Evolutionary conservation across 2,113 vertebrate species (phyloP), one percentile per base, ranked within the genome.

Genomic region (Pelvicachromis taeniatus): DNA sequence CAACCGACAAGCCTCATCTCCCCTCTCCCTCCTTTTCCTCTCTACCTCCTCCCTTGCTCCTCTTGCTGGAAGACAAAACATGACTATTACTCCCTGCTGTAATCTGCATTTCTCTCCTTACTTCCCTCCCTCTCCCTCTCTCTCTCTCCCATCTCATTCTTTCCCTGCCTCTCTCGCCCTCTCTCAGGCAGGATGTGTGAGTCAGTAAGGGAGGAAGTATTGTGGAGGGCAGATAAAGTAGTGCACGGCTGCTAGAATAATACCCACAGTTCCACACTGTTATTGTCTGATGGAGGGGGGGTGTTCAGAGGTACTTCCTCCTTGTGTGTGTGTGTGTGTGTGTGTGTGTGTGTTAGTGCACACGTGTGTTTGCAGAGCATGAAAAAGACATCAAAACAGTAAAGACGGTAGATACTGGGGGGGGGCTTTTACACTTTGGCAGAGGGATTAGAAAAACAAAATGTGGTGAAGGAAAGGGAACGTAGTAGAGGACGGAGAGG

Each of bases 211-310:
- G 90, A 97, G 96, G 97, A 97, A 97, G 96, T 94, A 92, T 96
- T 97, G 97, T 92, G 95, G 87, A 87, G 96, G 80, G 95, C 93
- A 97, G 97, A 97, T 97, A 97, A 97, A 97, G 96, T 86, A 89
- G 92, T 91, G 94, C 95, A 95, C 80, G 82, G 92, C 95, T 93
- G 95, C 94, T 94, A 95, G 94, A 95, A 96, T 96, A 96, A 96
- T 96, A 96, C 90, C 94, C 92, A 93, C 94, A 91, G 86, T 95
- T 94, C 92, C 91, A 93, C 91, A 50, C 83, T 95, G 95, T 96
- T 97, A 95, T 97, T 96, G 95, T 96, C 96, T 93, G 90, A 96
- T 83, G 40, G 40, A 78, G 31, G 87, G 26, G 13, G 92, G 94
- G 95, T 94, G 94, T 63, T 63, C 88, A 92, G 93, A 92, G 93